phyloP scores from a whole-genome alignment of 2,113 vertebrate genomes.

The Nansenia antarctica region DNA sequence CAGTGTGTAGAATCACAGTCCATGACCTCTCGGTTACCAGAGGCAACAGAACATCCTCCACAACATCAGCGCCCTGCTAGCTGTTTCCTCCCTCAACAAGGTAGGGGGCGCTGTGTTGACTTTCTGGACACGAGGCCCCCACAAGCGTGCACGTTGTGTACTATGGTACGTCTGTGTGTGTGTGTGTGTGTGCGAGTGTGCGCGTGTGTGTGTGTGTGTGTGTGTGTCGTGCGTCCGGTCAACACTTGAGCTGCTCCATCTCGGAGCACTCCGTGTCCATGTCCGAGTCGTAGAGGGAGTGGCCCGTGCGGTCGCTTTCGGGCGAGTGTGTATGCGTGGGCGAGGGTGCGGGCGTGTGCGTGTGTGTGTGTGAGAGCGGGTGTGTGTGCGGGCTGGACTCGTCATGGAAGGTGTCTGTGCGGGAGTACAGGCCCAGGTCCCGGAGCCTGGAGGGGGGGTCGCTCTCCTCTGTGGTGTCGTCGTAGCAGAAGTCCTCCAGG shows the following conservation, averaged over 20 bases:
- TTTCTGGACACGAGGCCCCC: conserved; percentile 24
- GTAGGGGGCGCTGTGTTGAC: conserved; percentile 19
- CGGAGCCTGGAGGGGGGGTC: conserved; percentile 74
- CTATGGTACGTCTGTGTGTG: too few species aligned
- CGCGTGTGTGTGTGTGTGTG: conserved; percentile 6
- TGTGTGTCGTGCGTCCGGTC: conserved; percentile 32
- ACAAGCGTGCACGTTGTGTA: too few species aligned
- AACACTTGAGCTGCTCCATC: conserved; percentile 88
- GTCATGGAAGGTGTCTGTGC: conserved; percentile 90
- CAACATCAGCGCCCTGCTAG: conserved; percentile 1
- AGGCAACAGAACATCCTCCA: not conserved
- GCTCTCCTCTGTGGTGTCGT: conserved; percentile 82
- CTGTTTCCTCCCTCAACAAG: conserved; percentile 26
- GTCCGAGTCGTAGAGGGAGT: conserved; percentile 94
- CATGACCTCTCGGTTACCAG: conserved; percentile 1
- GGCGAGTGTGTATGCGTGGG: conserved; percentile 75
- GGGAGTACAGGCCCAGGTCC: conserved; percentile 92
- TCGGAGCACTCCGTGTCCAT: conserved; percentile 95
- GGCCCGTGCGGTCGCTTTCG: conserved; percentile 91
- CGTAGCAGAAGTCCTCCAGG: conserved; percentile 86
- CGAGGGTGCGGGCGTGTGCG: conserved; percentile 61
- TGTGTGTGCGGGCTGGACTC: conserved; percentile 69
- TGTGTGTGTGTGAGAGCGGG: conserved; percentile 30
- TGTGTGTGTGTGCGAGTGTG: conserved; percentile 15
- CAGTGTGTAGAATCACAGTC: conserved; percentile 15